Evolutionary conservation across 2,888 invertebrate species (phyloP), one percentile per base, ranked within the genome.

Genomic region (Cataglyphis cursor): DNA sequence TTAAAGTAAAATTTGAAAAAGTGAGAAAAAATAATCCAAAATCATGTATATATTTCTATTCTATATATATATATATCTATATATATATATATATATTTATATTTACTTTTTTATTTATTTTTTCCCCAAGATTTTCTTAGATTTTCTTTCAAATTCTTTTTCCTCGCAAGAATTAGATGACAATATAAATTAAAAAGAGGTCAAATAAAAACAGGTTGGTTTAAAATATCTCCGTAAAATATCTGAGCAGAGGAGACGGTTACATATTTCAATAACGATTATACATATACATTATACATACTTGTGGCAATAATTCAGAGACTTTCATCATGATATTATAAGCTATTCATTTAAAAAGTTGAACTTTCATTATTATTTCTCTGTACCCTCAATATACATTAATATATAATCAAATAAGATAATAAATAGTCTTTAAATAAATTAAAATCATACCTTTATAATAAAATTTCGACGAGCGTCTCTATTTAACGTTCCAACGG

Each of bases 401-500:
- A 66, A 76, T 28, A 54, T 9, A 41, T 28, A 54, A 54, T 66
- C 15, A 2, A 6, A 51, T n/a, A 41, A 8, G 2, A n/a, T n/a
- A 9, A 15, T 28, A 15, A 48, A 31, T 62, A 64, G 21, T 64
- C 8, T n/a, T 1, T 15, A 18, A 75, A 54, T 38, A 6, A 28
- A 76, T 76, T 75, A 35, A 35, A 12, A 28, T 15, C n/a, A 15
- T 76, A 41, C n/a, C n/a, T 76, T 76, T 66, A 76, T 75, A 48
- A 57, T 24, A 15, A 65, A 61, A 18, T 57, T 44, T 70, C 59
- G 70, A 35, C 15, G 41, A 8, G 21, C 41, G 51, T 41, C 28
- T 59, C 10, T 35, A 61, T 62, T 83, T 74, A 54, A 64, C n/a
- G 82, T 90, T 90, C 68, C 81, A 88, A 90, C 65, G 65, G 28